These are phyloP conservation scores for Agonopterix subpropinquella DNA, from an alignment of 2,888 invertebrate species.

Conservation along the genomic window DNA sequence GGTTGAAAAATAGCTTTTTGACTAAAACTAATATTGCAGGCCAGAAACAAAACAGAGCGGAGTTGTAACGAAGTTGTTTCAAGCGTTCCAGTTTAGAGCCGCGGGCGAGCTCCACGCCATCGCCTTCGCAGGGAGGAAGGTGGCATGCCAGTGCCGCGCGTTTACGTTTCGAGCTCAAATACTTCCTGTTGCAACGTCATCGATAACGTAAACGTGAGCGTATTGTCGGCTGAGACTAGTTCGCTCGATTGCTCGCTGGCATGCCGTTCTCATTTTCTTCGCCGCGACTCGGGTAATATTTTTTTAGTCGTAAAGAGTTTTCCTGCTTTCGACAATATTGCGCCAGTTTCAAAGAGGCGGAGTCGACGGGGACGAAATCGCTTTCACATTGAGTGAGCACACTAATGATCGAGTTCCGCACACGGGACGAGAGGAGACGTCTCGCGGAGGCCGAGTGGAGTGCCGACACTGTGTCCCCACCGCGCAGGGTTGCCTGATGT, in stretches of 20 bases:
- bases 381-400: conserved; percentile 72
- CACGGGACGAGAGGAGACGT: conserved; percentile 24
- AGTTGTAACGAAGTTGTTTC: conserved; percentile 72
- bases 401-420: conserved; percentile 74
- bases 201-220: conserved; percentile 52
- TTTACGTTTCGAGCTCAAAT: conserved; percentile 39
- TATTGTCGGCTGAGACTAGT: conserved; percentile 55
- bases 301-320: conserved; percentile 59
- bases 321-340: conserved; percentile 73
- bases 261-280: conserved; percentile 64
- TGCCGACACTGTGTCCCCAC: background rate
- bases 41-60: conserved; percentile 63
- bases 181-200: conserved; percentile 42
- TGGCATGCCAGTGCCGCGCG: conserved; percentile 18
- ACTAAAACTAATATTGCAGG: conserved; percentile 72
- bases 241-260: conserved; percentile 64
- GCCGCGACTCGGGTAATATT: conserved; percentile 54
- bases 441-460: conserved; percentile 22
- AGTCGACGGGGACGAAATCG: conserved; percentile 64
- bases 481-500: background rate
- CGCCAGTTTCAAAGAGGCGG: conserved; percentile 64
- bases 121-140: conserved; percentile 18
- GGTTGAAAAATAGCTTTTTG: conserved; percentile 72
- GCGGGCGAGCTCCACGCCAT: conserved; percentile 25
- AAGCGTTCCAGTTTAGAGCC: conserved; percentile 56